Evolutionary conservation across 2,113 vertebrate genomes (phyloP).

Genomic region (Labeo catla): DNA sequence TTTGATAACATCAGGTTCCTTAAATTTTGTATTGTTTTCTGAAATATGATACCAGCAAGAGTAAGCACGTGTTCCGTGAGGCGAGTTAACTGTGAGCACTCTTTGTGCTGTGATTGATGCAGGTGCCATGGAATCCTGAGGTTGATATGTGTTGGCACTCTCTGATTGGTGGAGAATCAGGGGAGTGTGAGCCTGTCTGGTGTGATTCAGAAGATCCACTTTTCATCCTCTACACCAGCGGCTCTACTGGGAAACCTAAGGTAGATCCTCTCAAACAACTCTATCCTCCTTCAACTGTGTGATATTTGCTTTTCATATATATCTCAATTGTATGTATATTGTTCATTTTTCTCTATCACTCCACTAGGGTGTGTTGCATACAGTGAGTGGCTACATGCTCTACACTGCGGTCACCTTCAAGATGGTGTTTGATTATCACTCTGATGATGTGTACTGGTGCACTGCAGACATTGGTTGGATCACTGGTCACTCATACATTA

Average conservation of each 20-base stretch:
- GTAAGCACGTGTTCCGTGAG: not conserved
- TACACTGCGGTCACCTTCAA: slow-evolving; percentile 92
- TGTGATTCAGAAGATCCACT: slow-evolving; percentile 92
- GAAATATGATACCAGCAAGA: not conserved
- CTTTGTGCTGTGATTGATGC: slow-evolving; percentile 50
- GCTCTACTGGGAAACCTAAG: slow-evolving; percentile 97
- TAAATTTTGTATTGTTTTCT: not conserved
- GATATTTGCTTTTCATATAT: not conserved
- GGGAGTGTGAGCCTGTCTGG: slow-evolving; percentile 93
- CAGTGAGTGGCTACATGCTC: slow-evolving; percentile 93
- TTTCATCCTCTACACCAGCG: slow-evolving; percentile 97
- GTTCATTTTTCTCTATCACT: slow-evolving; percentile 24
- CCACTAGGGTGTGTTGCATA: slow-evolving; percentile 90
- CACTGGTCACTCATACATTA: slow-evolving; percentile 95
- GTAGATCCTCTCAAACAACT: slow-evolving; percentile 64
- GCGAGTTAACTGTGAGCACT: not conserved
- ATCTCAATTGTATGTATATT: not conserved
- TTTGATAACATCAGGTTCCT: not conserved
- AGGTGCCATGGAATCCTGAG: slow-evolving; percentile 89
- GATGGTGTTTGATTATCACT: slow-evolving; percentile 92
- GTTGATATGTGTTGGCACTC: slow-evolving; percentile 90
- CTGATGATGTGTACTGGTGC: slow-evolving; percentile 94
- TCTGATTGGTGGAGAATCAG: slow-evolving; percentile 78
- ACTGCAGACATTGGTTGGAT: slow-evolving; percentile 98
- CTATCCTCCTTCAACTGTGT: not conserved